Percentiles rank a stretch among this genome's conserved stretches.
phyloP scores from a whole-genome alignment of 2,113 vertebrate species.

The Gulo gulo region DNA sequence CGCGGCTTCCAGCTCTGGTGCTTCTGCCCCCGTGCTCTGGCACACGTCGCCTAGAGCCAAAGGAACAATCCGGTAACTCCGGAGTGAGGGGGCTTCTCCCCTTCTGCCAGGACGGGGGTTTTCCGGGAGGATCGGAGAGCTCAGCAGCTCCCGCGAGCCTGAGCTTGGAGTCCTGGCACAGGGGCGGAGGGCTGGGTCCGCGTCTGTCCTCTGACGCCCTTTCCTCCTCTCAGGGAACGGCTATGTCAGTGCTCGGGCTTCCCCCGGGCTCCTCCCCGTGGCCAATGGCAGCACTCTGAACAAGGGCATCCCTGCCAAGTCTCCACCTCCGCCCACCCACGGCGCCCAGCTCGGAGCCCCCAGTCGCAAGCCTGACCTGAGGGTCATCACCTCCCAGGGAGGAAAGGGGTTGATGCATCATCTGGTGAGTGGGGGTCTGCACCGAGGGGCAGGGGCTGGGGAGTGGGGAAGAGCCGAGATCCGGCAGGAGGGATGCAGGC shows the following conservation, averaged over 20 bases:
- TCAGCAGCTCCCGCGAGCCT: neutral
- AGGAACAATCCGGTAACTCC: neutral
- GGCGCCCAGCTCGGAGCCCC: conserved; percentile 88
- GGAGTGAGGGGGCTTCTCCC: neutral
- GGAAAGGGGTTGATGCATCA: conserved; percentile 96
- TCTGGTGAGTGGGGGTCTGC: conserved; percentile 87
- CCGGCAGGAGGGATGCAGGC: neutral
- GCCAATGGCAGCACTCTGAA: conserved; percentile 96
- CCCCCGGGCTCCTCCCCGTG: conserved; percentile 94
- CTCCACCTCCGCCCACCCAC: conserved; percentile 86
- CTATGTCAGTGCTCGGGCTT: conserved; percentile 95
- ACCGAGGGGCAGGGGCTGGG: fast-evolving
- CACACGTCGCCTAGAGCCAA: neutral
- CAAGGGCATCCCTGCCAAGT: conserved; percentile 96
- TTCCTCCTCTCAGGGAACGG: conserved; percentile 89
- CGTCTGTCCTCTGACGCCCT: neutral
- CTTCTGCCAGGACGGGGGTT: neutral
- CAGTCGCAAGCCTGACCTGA: conserved; percentile 94
- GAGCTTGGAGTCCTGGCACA: neutral
- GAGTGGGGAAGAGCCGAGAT: neutral
- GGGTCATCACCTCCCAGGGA: conserved; percentile 97
- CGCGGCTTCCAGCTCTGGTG: fast-evolving
- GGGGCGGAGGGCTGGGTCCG: neutral
- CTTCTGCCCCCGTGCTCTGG: neutral
- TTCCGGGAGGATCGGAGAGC: neutral